These are phyloP conservation scores for Onychostoma macrolepis DNA, from an alignment of 2,113 vertebrate genomes.

Conservation along the genomic window DNA sequence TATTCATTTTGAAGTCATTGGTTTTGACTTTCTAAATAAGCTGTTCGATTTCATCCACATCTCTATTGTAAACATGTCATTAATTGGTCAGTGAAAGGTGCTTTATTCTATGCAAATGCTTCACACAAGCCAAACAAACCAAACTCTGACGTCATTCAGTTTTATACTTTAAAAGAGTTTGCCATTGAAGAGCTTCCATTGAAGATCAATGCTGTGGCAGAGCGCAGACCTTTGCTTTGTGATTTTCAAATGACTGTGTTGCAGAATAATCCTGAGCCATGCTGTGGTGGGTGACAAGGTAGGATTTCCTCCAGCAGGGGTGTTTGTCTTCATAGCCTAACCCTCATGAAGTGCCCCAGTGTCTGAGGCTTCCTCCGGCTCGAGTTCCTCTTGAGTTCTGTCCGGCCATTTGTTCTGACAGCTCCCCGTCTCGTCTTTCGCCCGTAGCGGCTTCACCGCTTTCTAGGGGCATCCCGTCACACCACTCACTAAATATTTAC, in stretches of 20 bases:
- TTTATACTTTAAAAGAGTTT: neutral
- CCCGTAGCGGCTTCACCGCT: slow-evolving; percentile 12
- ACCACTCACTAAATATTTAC: slow-evolving; percentile 54
- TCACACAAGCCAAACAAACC: neutral
- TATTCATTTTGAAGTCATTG: no score
- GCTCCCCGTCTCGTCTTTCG: slow-evolving; percentile 45
- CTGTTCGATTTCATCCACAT: neutral
- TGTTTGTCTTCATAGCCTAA: slow-evolving; percentile 16
- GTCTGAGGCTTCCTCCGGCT: neutral
- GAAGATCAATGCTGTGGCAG: slow-evolving; percentile 17
- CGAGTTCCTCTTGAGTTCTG: slow-evolving; percentile 6
- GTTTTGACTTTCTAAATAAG: neutral
- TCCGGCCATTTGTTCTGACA: slow-evolving; percentile 48
- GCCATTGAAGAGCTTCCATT: neutral
- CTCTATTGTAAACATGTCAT: neutral
- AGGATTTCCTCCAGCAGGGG: slow-evolving; percentile 19
- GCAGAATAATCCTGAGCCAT: neutral
- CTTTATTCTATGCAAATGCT: neutral
- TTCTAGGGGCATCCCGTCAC: neutral
- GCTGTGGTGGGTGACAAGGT: neutral
- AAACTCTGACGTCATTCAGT: neutral
- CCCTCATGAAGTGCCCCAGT: neutral
- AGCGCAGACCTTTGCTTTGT: slow-evolving; percentile 12
- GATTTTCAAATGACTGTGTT: neutral
- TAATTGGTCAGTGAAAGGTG: neutral